A percentile compares a stretch with the other conserved stretches of the same genome.
These are phyloP conservation scores for Pteronura brasiliensis DNA, from an alignment of 2,113 vertebrate genomes.

Conservation along the genomic window DNA sequence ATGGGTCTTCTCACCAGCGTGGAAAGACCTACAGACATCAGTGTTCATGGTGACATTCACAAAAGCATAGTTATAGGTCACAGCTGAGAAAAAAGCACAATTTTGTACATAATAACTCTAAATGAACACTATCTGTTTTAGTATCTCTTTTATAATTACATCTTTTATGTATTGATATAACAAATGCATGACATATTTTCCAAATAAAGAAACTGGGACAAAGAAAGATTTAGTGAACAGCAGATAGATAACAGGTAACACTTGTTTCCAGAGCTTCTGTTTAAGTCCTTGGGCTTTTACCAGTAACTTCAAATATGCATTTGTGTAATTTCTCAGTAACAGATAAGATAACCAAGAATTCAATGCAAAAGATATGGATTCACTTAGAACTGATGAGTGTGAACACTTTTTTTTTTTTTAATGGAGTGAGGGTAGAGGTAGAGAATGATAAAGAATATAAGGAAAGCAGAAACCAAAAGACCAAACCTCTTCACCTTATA, in stretches of 20 bases:
- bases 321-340: not conserved
- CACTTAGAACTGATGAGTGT: not conserved
- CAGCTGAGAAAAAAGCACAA: not conserved
- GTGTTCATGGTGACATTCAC: not conserved
- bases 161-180: not conserved
- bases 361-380: not conserved
- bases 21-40: not conserved
- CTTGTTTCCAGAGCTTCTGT: not conserved
- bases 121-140: not conserved
- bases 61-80: not conserved
- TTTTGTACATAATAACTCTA: not conserved
- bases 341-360: not conserved
- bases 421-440: not conserved
- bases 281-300: not conserved
- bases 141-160: not conserved
- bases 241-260: not conserved
- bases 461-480: constrained; percentile 36
- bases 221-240: not conserved
- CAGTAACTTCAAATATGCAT: not conserved
- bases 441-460: not conserved
- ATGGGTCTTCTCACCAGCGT: not conserved
- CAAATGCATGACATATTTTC: constrained; percentile 33
- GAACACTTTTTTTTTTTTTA: not conserved
- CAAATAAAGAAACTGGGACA: constrained; percentile 50
- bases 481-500: not conserved